Evolutionary conservation across 2,113 vertebrate species (phyloP), one percentile per base, ranked within the genome.

Genomic region (Thymallus thymallus): DNA sequence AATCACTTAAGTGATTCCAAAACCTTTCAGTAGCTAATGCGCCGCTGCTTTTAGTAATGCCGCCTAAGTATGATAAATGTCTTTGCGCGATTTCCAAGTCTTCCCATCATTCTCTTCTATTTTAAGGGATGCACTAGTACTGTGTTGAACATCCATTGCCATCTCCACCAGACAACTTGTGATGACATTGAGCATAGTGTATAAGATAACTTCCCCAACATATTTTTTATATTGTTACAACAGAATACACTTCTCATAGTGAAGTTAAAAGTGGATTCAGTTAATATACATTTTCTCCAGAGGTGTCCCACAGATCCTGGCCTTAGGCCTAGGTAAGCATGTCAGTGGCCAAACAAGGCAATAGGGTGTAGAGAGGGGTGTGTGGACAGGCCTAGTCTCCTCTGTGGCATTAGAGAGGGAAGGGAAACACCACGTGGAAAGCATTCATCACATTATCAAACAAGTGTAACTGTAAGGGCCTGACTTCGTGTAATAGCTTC

Each of bases 1-100:
- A 35, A 29, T 20, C 63, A 18, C 63, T 32, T 75, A 75, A 82
- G n/a, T 48, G 46, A 73, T 86, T 35, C 73, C 55, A 68, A 35
- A 79, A 79, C 58, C 63, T 80, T 82, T 82, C 58, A 82, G 60
- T 67, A 67, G 65, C 81, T 80, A 64, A 76, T 32, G 12, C 32
- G 20, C 74, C 66, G 24, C 72, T 55, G 63, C 73, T 62, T 75
- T 30, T 24, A 24, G 69, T 73, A 48, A 80, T 55, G 20, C 35
- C 63, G 68, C 61, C 69, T 77, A 56, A 73, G 18, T 55, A 58
- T 72, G 64, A 77, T 80, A 69, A 76, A 74, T 76, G 67, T 14
- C 6, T 6, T 45, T 45, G 16, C 24, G 20, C 68, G 58, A 73
- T 70, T 72, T 81, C 20, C 62, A 70, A 66, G 63, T 71, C 46